Conservation (phyloP, 1,140 invertebrate species). For the Ips nitidus region DNA sequence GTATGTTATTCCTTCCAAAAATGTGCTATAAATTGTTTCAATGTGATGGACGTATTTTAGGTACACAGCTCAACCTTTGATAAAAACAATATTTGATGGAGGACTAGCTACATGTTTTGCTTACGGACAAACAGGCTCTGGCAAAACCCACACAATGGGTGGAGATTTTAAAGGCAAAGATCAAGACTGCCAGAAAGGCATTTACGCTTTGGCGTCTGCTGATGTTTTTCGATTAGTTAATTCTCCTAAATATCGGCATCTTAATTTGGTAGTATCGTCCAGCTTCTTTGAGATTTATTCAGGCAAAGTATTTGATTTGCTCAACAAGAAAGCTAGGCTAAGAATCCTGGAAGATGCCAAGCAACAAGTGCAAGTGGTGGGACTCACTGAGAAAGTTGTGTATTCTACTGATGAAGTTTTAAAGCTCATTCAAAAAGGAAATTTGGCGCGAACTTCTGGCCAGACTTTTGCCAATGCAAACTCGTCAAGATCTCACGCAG, state of each 20-base stretch:
- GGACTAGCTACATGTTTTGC: slow-evolving; percentile 92
- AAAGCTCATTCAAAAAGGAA: slow-evolving; percentile 73
- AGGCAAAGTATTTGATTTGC: slow-evolving; percentile 91
- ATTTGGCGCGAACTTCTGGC: slow-evolving; percentile 73
- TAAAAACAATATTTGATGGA: slow-evolving; percentile 84
- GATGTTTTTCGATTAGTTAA: slow-evolving; percentile 60
- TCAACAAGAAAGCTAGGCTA: slow-evolving; percentile 92
- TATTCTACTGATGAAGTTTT: slow-evolving; percentile 76
- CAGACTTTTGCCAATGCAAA: slow-evolving; percentile 84
- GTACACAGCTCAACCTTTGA: slow-evolving; percentile 81
- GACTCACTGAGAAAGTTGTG: slow-evolving; percentile 75
- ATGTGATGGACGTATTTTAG: slow-evolving; percentile 51
- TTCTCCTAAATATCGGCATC: slow-evolving; percentile 57
- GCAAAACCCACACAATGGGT: slow-evolving; percentile 85
- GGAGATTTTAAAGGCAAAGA: slow-evolving; percentile 75
- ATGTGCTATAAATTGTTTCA: no score
- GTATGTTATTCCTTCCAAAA: slow-evolving; percentile 50
- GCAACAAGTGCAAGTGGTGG: slow-evolving; percentile 79
- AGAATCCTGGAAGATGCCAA: slow-evolving; percentile 84
- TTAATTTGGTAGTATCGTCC: slow-evolving; percentile 71
- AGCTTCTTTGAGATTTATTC: slow-evolving; percentile 92
- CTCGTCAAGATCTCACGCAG: slow-evolving; percentile 85
- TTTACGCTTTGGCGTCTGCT: slow-evolving; percentile 66
- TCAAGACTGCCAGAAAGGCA: slow-evolving; percentile 72
- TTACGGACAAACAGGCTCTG: slow-evolving; percentile 86